These are phyloP conservation scores for Caloenas nicobarica DNA, from an alignment of 2,113 vertebrate species.

Conservation along the genomic window DNA sequence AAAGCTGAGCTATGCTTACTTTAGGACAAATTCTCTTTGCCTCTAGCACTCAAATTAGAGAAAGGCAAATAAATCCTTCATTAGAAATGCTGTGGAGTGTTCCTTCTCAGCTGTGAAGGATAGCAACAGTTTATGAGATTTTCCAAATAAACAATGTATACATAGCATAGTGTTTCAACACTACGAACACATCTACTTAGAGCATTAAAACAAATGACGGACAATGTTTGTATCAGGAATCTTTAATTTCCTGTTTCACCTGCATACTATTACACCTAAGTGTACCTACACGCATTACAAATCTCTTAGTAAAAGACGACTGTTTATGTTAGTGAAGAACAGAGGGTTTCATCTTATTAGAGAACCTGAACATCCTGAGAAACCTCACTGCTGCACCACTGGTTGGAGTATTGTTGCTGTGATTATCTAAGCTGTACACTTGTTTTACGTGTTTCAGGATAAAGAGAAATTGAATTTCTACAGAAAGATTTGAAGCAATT, in stretches of 20 bases:
- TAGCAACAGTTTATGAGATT: background rate
- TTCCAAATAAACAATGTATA: background rate
- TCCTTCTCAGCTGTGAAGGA: background rate
- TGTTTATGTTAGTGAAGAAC: background rate
- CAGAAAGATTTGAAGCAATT: background rate
- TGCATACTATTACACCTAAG: background rate
- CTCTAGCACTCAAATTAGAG: background rate
- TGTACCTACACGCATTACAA: background rate
- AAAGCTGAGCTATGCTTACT: constrained; percentile 32
- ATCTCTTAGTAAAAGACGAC: background rate
- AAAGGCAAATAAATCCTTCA: constrained; percentile 34
- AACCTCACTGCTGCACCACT: background rate
- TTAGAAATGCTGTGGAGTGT: background rate
- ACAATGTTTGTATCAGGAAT: background rate
- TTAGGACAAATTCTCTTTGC: constrained; percentile 28
- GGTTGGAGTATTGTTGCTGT: background rate
- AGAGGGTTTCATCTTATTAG: background rate
- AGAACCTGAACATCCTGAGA: background rate
- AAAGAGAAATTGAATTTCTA: background rate
- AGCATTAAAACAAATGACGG: background rate
- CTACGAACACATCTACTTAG: background rate
- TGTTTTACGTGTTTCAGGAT: background rate
- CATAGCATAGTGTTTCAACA: background rate
- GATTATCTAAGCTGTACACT: background rate
- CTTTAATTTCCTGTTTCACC: background rate